phyloP scores from a whole-genome alignment of 2,113 vertebrate genomes.

The Myotis brandtii region DNA sequence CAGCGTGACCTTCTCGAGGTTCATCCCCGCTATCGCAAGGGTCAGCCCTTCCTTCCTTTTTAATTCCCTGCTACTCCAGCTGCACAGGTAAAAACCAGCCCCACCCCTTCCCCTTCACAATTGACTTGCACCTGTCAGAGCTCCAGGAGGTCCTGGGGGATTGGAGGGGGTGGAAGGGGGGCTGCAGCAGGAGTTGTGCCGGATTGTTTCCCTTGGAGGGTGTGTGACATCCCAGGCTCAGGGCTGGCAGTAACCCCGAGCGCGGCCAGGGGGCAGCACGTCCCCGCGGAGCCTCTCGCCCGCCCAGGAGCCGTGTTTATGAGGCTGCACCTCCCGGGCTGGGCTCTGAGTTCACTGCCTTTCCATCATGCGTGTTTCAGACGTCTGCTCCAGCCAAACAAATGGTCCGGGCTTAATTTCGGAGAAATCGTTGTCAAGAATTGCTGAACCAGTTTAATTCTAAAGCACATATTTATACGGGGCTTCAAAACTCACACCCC shows the following conservation, averaged over 20 bases:
- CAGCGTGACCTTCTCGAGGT: neutral
- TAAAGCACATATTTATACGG: conserved; percentile 84
- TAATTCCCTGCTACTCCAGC: neutral
- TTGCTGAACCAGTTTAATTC: conserved; percentile 86
- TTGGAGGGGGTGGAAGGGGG: neutral
- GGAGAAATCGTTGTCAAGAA: conserved; percentile 85
- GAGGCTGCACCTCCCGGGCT: neutral
- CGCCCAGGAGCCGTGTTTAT: conserved; percentile 35
- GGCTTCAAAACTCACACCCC: conserved; percentile 75
- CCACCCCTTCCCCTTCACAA: too few relatives aligned
- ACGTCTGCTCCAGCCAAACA: conserved; percentile 82
- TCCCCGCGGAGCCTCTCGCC: neutral
- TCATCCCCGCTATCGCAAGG: fast-evolving
- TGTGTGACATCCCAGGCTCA: neutral
- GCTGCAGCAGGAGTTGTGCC: neutral
- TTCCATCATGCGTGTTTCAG: conserved; percentile 77
- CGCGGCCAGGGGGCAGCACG: conserved; percentile 64
- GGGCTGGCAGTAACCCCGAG: neutral
- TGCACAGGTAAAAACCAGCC: neutral
- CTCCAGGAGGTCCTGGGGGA: too few relatives aligned
- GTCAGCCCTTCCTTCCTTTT: neutral
- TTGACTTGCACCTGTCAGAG: neutral
- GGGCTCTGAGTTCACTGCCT: conserved; percentile 48
- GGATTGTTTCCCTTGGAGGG: neutral
- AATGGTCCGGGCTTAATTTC: conserved; percentile 84